Conservation (phyloP, 2,888 invertebrate genomes). For the Lochmaea capreae region DNA sequence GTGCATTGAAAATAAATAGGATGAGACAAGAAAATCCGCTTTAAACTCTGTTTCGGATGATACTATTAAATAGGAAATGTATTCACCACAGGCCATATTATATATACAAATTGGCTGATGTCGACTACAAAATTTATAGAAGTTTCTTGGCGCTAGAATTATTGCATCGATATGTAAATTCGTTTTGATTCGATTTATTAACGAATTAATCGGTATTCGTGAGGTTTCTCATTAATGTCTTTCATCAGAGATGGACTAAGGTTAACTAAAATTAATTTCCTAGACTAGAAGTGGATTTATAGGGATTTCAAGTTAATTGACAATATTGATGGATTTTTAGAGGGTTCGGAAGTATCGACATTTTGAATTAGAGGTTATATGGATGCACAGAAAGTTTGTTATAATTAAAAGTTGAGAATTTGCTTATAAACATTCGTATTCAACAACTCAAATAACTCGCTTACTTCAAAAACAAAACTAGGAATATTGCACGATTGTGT, state of each 20-base stretch:
- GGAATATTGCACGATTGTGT: no score
- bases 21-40: slow-evolving; percentile 8
- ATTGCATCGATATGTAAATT: slow-evolving; percentile 34
- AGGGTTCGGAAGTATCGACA: neutral
- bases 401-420: neutral
- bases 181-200: slow-evolving; percentile 32
- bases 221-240: slow-evolving; percentile 18
- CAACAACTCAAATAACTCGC: no score
- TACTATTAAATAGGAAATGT: slow-evolving; percentile 30
- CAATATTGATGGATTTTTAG: slow-evolving; percentile 9
- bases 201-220: slow-evolving; percentile 29
- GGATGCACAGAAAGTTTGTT: neutral
- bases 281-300: neutral
- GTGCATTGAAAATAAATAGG: slow-evolving; percentile 3
- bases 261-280: slow-evolving; percentile 21
- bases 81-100: slow-evolving; percentile 42
- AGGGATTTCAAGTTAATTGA: slow-evolving; percentile 11
- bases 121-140: slow-evolving; percentile 41
- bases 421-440: no score
- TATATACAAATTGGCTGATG: slow-evolving; percentile 44
- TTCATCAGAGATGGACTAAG: slow-evolving; percentile 22
- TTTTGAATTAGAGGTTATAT: neutral
- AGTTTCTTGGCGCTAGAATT: slow-evolving; percentile 30
- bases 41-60: neutral
- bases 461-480: no score